These are phyloP conservation scores for Myocastor coypus DNA, from an alignment of 2,113 vertebrate genomes.

Conservation along the genomic window DNA sequence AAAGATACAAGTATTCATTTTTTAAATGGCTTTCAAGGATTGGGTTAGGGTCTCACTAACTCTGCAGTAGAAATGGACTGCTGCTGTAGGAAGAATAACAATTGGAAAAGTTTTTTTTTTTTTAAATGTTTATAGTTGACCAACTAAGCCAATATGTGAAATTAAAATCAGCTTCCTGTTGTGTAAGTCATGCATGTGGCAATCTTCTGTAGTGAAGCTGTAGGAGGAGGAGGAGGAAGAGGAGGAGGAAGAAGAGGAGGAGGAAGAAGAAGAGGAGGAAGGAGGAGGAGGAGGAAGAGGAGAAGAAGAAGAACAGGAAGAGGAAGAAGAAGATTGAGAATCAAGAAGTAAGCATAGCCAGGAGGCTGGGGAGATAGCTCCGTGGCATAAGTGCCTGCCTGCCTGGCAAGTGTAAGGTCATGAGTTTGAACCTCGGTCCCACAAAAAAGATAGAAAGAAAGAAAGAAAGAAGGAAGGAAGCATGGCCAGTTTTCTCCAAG, in stretches of 20 bases:
- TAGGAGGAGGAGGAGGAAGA: conserved; percentile 23
- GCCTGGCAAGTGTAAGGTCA: too few species aligned
- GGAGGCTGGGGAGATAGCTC: too few species aligned
- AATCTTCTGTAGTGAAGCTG: not conserved
- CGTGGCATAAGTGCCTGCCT: too few species aligned
- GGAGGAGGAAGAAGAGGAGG: conserved; percentile 21
- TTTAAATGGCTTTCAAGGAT: not conserved
- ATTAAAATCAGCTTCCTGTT: not conserved
- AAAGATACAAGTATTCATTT: conserved; percentile 2
- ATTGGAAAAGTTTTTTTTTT: not conserved
- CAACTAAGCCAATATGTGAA: not conserved
- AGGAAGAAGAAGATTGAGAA: conserved; percentile 35
- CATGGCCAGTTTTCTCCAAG: not conserved
- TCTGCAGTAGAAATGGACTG: not conserved
- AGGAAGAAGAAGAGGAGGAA: conserved; percentile 46
- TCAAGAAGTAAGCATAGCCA: not conserved
- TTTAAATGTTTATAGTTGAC: not conserved
- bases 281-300: too few species aligned
- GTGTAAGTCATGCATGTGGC: not conserved
- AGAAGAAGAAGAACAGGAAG: too few species aligned
- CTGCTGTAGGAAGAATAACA: not conserved
- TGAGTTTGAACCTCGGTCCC: too few species aligned
- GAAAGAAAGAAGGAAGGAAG: too few species aligned
- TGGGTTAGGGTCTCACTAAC: not conserved
- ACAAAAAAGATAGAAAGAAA: too few species aligned